Base-by-base conservation (phyloP, 2,113 vertebrate genomes). In the Scomber colias region DNA sequence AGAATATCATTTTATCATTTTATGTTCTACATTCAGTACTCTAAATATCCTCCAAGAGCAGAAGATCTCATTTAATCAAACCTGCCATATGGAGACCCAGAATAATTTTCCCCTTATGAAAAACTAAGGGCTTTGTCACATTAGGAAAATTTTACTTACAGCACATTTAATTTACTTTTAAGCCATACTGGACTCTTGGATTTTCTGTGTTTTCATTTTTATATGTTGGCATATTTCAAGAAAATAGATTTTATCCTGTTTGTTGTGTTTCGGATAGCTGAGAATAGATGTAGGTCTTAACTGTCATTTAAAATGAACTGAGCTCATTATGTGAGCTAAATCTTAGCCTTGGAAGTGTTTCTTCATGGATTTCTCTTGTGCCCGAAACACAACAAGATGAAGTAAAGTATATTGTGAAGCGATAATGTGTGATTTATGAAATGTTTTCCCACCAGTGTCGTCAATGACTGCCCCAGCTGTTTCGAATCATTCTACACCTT, bases 21-120 rank as follows among this genome's bases (percentile, higher is more conserved):
- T 10, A 31, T 40, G 19, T 40, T 11, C 6, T 17, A 35, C 14
- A 63, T 48, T 71, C 11, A 56, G n/a, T 40, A 13, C 59, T 30
- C 60, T 71, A 24, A 71, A 54, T 14, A 56, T 35, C 27, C 31
- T 16, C 51, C 40, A 75, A 51, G 11, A 45, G n/a, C 56, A 6
- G 24, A 3, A 31, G 8, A 62, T 79, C 27, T 56, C 14, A 3
- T 56, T 24, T 64, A 44, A 57, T 71, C n/a, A 49, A 16, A 51
- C 19, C 10, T 55, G 49, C 35, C 24, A 35, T 57, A 24, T 56
- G 0, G 50, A 11, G 40, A 31, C 13, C 24, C 5, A 65, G 45
- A 79, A 69, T 63, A 69, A 56, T 60, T 16, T 17, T 46, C 17
- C 65, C 11, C 27, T 53, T 35, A 57, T 59, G 46, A 27, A 31